Conservation (phyloP, 2,113 vertebrate species). For the Andinoacara biseriatus region DNA sequence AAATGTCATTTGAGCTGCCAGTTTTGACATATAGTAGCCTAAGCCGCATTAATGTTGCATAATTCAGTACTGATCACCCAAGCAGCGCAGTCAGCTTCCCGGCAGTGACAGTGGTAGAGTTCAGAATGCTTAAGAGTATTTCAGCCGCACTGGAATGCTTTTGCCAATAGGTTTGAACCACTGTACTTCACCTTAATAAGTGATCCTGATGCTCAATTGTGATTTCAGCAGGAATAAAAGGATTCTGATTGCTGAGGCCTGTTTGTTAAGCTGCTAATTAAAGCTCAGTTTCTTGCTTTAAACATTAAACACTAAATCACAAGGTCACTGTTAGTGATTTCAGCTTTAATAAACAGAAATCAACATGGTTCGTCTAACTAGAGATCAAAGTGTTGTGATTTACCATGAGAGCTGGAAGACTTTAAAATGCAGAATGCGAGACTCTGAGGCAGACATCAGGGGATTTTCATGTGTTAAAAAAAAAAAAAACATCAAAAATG, state of each 20-base stretch:
- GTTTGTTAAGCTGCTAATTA: not conserved
- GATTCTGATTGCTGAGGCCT: not conserved
- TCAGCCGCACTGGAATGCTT: not conserved
- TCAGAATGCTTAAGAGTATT: not conserved
- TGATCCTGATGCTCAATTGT: not conserved
- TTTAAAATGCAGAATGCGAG: not conserved
- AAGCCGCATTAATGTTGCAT: slow-evolving; percentile 6
- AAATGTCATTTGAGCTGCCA: not conserved
- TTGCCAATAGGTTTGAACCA: not conserved
- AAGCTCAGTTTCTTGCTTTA: not conserved
- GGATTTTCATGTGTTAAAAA: not conserved
- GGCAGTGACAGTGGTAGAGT: not conserved
- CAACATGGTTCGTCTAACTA: not conserved
- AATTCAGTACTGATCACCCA: not conserved
- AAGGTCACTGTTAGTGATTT: not conserved
- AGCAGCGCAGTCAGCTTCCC: not conserved
- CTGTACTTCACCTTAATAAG: not conserved
- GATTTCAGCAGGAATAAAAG: not conserved
- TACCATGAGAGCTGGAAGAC: not conserved
- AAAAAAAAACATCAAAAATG: not conserved
- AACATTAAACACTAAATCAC: not conserved
- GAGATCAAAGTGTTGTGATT: not conserved
- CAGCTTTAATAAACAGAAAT: not conserved
- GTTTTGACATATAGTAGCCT: not conserved
- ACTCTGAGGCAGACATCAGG: not conserved